Conservation (phyloP, 2,113 vertebrate genomes). For the Eupsittula cactorum region DNA sequence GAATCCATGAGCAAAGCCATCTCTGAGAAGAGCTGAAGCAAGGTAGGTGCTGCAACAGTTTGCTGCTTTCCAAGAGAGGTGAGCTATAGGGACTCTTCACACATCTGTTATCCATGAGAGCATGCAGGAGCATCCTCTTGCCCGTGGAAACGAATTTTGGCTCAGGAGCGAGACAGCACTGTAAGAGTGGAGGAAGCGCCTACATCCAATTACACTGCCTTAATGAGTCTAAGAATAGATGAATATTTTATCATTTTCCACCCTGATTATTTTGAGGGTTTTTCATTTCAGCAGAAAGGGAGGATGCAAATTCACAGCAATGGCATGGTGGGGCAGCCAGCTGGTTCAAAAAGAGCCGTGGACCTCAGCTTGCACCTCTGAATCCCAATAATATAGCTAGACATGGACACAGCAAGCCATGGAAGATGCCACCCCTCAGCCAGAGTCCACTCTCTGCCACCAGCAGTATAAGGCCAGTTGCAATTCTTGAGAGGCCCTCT, state of each 20-base stretch:
- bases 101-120: fast-evolving
- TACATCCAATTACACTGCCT: background rate
- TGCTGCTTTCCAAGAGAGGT: background rate
- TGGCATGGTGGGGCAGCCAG: fast-evolving
- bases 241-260: background rate
- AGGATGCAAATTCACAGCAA: background rate
- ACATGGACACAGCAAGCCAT: background rate
- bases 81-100: background rate
- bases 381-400: background rate
- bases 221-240: background rate
- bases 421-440: background rate
- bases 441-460: background rate
- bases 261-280: background rate
- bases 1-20: background rate
- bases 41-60: background rate
- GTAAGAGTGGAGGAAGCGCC: background rate
- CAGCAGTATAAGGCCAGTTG: background rate
- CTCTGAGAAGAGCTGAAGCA: background rate
- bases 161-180: background rate
- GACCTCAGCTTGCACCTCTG: background rate
- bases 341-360: fast-evolving
- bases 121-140: background rate
- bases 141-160: background rate
- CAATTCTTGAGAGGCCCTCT: background rate
- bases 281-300: background rate